phyloP scores from a whole-genome alignment of 2,113 vertebrate genomes.

The Bufo gargarizans region DNA sequence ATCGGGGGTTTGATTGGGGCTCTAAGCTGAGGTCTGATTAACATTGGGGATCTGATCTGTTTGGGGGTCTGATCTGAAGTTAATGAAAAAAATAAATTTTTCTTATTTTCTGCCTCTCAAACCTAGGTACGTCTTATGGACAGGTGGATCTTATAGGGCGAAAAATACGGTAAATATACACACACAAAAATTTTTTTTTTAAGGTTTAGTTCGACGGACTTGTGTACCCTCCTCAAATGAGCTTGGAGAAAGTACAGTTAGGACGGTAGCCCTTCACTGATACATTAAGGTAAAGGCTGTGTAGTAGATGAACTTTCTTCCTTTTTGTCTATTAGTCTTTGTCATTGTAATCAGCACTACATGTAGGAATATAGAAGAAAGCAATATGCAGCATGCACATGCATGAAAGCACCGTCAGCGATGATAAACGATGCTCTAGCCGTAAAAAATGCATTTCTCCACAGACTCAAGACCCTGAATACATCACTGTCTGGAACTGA shows the following conservation, averaged over 20 bases:
- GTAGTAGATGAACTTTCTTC: not conserved
- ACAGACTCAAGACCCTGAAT: not conserved
- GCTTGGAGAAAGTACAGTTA: not conserved
- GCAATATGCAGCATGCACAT: constrained; percentile 22
- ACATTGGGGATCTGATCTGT: too few species aligned
- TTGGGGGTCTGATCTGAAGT: too few species aligned
- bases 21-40: too few species aligned
- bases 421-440: not conserved
- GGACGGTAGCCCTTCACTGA: not conserved
- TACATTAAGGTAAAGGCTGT: not conserved
- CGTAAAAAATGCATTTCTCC: not conserved
- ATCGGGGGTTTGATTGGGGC: too few species aligned
- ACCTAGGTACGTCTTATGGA: too few species aligned
- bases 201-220: too few species aligned
- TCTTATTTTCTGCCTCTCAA: too few species aligned
- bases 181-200: too few species aligned
- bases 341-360: not conserved
- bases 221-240: not conserved
- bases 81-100: too few species aligned
- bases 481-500: not conserved
- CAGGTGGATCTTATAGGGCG: too few species aligned
- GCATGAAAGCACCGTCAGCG: not conserved
- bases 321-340: not conserved
- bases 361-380: constrained; percentile 14
- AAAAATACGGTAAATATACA: too few species aligned